phyloP scores from a whole-genome alignment of 2,113 vertebrate species.

The Turnix velox region DNA sequence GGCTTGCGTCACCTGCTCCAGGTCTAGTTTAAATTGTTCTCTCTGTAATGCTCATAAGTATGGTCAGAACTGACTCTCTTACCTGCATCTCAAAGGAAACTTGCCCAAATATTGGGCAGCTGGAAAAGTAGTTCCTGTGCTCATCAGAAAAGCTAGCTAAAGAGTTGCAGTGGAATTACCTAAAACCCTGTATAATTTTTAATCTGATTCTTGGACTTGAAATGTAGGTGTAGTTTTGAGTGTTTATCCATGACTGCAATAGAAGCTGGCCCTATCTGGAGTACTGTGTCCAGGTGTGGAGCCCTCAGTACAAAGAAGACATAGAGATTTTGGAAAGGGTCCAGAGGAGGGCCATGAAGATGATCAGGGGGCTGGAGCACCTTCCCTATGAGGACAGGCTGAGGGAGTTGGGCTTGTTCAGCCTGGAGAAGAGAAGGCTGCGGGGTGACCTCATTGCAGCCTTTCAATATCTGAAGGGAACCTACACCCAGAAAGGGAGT shows the following conservation, averaged over 20 bases:
- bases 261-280: background rate
- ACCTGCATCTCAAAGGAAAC: background rate
- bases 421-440: too few species aligned
- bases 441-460: too few species aligned
- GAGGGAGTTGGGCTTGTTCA: too few species aligned
- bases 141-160: background rate
- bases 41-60: background rate
- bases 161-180: background rate
- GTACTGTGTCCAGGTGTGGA: too few species aligned
- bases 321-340: too few species aligned
- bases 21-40: background rate
- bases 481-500: too few species aligned
- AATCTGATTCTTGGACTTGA: background rate
- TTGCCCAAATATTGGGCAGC: background rate
- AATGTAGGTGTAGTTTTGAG: background rate
- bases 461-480: too few species aligned
- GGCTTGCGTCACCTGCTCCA: background rate
- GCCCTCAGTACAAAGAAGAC: too few species aligned
- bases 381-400: too few species aligned
- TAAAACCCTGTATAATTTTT: rapidly evolving
- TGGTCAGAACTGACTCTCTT: background rate
- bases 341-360: too few species aligned
- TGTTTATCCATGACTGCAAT: background rate
- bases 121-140: background rate
- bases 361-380: too few species aligned